These are phyloP conservation scores for Brachyhypopomus gauderio DNA, from an alignment of 2,113 vertebrate species.

Conservation along the genomic window DNA sequence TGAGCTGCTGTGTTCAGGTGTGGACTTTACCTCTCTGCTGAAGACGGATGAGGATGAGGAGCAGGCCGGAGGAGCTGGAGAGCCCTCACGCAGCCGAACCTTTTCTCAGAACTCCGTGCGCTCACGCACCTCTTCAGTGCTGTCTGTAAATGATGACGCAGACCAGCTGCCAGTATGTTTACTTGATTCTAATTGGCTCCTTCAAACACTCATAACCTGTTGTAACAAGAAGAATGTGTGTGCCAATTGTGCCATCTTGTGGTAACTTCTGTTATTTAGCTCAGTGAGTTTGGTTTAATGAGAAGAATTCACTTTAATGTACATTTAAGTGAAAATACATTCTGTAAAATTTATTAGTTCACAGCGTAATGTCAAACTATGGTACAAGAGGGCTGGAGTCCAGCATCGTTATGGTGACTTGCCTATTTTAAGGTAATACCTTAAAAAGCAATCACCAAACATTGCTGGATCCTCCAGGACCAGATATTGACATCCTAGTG, in stretches of 20 bases:
- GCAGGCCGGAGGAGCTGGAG: slow-evolving; percentile 46
- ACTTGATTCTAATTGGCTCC: neutral
- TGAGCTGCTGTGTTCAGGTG: slow-evolving; percentile 84
- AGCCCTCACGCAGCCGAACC: slow-evolving; percentile 72
- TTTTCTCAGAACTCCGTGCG: slow-evolving; percentile 83
- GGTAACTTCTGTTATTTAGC: neutral
- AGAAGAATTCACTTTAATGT: neutral
- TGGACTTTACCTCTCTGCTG: slow-evolving; percentile 93
- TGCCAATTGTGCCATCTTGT: neutral
- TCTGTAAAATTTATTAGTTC: too few species aligned
- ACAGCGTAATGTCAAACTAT: too few species aligned
- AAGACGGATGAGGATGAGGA: slow-evolving; percentile 83
- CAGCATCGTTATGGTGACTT: too few species aligned
- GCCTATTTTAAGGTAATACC: too few species aligned
- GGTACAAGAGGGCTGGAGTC: too few species aligned
- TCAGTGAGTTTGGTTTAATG: neutral
- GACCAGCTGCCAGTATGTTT: slow-evolving; percentile 75
- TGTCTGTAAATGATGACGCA: slow-evolving; percentile 80
- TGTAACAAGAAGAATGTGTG: slow-evolving; percentile 57
- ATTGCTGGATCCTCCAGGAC: too few species aligned
- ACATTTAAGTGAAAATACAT: too few species aligned
- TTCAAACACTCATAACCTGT: neutral
- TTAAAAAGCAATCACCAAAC: too few species aligned
- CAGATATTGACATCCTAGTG: too few species aligned
- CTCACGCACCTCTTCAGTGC: slow-evolving; percentile 82